A percentile compares a stretch with the other conserved stretches of the same genome.
phyloP scores from a whole-genome alignment of 1,140 invertebrate genomes.

The Caenorhabditis remanei region DNA sequence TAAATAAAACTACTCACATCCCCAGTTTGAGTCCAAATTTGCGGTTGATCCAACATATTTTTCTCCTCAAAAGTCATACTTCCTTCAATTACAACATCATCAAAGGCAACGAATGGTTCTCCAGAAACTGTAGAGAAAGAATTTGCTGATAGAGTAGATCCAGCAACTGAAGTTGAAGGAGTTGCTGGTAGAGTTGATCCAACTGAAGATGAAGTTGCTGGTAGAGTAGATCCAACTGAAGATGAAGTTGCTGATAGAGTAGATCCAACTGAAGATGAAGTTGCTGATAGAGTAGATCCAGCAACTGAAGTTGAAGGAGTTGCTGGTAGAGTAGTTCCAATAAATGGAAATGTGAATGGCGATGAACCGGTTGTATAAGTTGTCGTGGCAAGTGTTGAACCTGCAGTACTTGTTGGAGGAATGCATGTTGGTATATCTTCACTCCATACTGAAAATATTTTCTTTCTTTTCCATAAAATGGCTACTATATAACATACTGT shows the following conservation, averaged over 20 bases:
- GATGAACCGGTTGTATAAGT: too few species aligned
- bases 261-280: too few species aligned
- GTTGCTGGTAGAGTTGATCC: neutral
- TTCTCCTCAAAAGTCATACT: slow-evolving; percentile 9
- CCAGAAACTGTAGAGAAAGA: neutral
- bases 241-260: too few species aligned
- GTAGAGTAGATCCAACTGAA: too few species aligned
- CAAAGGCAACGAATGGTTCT: neutral
- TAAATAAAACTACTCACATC: neutral
- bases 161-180: neutral
- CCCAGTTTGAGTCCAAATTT: slow-evolving; percentile 7
- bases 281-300: too few species aligned
- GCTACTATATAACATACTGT: too few species aligned
- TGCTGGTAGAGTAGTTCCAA: neutral
- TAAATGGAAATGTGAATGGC: too few species aligned
- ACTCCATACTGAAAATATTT: neutral
- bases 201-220: too few species aligned
- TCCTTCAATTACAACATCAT: slow-evolving; percentile 44
- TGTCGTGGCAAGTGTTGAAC: too few species aligned
- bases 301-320: neutral
- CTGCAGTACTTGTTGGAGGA: neutral
- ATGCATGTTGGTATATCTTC: neutral
- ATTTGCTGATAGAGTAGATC: too few species aligned
- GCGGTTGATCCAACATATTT: neutral
- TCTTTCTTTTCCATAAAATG: too few species aligned